Evolutionary conservation across 2,888 invertebrate genomes (phyloP), one percentile per base, ranked within the genome.

Genomic region (Patella ulyssiponensis): DNA sequence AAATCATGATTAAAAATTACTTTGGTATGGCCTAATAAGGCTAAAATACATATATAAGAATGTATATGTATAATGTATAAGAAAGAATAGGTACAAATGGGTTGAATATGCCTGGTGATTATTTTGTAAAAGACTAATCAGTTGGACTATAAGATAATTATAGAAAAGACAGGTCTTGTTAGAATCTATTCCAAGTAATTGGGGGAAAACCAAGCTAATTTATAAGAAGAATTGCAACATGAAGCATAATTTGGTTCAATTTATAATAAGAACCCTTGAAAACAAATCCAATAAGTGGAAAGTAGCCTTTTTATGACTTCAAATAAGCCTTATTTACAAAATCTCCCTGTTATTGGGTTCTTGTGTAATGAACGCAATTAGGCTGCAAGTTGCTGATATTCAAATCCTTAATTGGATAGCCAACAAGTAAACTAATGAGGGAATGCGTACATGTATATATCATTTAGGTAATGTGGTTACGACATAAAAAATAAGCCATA

Each of bases 321-420:
- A 64, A 64, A 64, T 64, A 64, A 64, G 64, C 64, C 23, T 64
- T 64, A 64, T 64, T 64, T 64, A 64, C 64, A 64, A 64, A 64
- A 64, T 64, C 23, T 64, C 20, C 20, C 64, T 23, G 64, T 64
- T 64, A 64, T 64, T 23, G 64, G 64, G 23, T 64, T 64, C 64
- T 64, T 64, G 64, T 64, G 64, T 64, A 64, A 64, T 64, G 64
- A 64, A 64, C 20, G 64, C 64, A 64, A 64, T 64, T 64, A 64
- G 64, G 64, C 64, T 64, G 20, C 64, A 64, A 64, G 20, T 23
- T 64, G 23, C 20, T 64, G 64, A 64, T 64, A 64, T 64, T 64
- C 20, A 64, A 64, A 64, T 23, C 64, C 64, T 64, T 64, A 64
- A 64, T 64, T 64, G 64, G 64, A 23, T 64, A 64, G 20, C 64